A percentile compares a stretch with the other conserved stretches of the same genome.
Conservation (phyloP, 2,888 invertebrate genomes). For the Scaptomyza tumidula region DNA sequence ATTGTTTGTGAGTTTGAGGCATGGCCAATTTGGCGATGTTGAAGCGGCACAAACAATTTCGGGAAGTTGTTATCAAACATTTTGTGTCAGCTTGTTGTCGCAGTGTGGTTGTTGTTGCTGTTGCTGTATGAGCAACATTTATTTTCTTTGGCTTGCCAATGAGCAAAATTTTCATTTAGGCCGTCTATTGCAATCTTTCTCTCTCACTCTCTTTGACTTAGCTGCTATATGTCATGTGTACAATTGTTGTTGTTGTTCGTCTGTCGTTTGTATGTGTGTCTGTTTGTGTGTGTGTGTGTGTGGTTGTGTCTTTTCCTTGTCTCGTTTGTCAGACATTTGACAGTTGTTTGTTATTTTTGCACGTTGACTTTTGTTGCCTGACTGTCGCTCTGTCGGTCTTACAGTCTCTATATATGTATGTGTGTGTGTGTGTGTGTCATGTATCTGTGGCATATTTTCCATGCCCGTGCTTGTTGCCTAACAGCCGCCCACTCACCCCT, state of each 20-base stretch:
- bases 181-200: slow-evolving; percentile 38
- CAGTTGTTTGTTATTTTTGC: slow-evolving; percentile 81
- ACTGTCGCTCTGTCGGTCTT: slow-evolving; percentile 13
- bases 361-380: slow-evolving; percentile 71
- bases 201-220: slow-evolving; percentile 27
- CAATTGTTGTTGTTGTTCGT: slow-evolving; percentile 35
- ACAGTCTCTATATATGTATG: slow-evolving; percentile 7
- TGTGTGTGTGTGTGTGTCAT: slow-evolving; percentile 50
- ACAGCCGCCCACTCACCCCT: slow-evolving; percentile 69
- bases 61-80: slow-evolving; percentile 74
- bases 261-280: too few relatives aligned
- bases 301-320: slow-evolving; percentile 78
- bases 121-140: slow-evolving; percentile 39
- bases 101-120: slow-evolving; percentile 13
- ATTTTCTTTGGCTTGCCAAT: slow-evolving; percentile 34
- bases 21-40: slow-evolving; percentile 43
- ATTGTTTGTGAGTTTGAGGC: slow-evolving; percentile 36
- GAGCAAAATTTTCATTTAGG: slow-evolving; percentile 55
- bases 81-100: slow-evolving; percentile 45
- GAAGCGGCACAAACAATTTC: slow-evolving; percentile 49
- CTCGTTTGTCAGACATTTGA: slow-evolving; percentile 81
- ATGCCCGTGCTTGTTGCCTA: slow-evolving; percentile 65
- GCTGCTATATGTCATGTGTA: slow-evolving; percentile 43
- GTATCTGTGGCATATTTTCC: slow-evolving; percentile 69
- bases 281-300: neutral